Conservation (phyloP, 2,797 vertebrate species). For the Macropodus opercularis region DNA sequence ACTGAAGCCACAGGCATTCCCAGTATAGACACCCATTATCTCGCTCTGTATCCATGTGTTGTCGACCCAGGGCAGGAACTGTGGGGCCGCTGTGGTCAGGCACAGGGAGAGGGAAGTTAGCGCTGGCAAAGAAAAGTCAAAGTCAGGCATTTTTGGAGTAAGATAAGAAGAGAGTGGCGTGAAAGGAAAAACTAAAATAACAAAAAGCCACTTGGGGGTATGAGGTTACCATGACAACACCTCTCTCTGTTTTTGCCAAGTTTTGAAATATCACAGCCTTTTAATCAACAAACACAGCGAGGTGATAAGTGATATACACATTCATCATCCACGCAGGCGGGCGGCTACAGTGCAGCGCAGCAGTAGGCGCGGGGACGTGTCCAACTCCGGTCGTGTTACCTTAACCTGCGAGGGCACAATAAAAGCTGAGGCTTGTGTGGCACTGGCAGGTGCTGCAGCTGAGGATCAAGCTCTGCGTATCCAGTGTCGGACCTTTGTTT, state of each 20-base stretch:
- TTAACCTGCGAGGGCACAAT: conserved; percentile 56
- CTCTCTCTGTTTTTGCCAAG: conserved; percentile 55
- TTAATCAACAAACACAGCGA: conserved; percentile 61
- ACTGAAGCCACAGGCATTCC: conserved; percentile 70
- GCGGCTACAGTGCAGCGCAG: conserved; percentile 13
- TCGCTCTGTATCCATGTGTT: conserved; percentile 65
- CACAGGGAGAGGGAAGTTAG: conserved; percentile 70
- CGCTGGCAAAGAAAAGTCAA: conserved; percentile 73
- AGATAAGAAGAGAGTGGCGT: conserved; percentile 78
- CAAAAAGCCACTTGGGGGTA: conserved; percentile 71
- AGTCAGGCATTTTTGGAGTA: conserved; percentile 81
- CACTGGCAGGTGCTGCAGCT: conserved; percentile 78
- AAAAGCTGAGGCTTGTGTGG: conserved; percentile 66
- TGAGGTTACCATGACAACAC: conserved; percentile 73
- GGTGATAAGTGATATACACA: conserved; percentile 62
- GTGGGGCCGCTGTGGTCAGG: conserved; percentile 70
- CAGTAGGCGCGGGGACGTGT: conserved; percentile 10
- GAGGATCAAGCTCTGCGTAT: conserved; percentile 60
- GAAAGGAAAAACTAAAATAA: conserved; percentile 83
- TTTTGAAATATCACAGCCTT: conserved; percentile 51
- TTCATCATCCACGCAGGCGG: conserved; percentile 22
- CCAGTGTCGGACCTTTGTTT: conserved; percentile 79
- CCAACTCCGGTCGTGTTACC: conserved; percentile 30
- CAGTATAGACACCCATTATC: conserved; percentile 70
- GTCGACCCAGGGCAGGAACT: conserved; percentile 72